Evolutionary conservation across 2,797 vertebrate species (phyloP).

Genomic region (Chloroceryle inda): DNA sequence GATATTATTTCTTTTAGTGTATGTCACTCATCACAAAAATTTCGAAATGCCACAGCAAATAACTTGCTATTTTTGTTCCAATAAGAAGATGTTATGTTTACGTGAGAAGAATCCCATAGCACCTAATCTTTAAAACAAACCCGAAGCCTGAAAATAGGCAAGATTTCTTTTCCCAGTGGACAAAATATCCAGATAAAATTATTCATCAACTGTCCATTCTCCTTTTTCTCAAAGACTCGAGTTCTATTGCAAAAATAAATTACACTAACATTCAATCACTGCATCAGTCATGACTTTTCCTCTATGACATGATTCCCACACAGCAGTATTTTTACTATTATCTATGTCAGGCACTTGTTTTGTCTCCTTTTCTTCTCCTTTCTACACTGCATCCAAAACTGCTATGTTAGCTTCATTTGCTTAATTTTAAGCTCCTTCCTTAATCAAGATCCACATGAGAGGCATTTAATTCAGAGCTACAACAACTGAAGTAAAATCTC

Average conservation of each 20-base stretch:
- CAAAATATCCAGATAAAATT: neutral
- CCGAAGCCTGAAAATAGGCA: neutral
- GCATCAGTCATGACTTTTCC: neutral
- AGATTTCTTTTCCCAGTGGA: neutral
- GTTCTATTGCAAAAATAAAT: neutral
- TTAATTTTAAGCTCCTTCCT: neutral
- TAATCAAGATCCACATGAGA: neutral
- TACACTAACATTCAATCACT: neutral
- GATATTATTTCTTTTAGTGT: slow-evolving; percentile 13
- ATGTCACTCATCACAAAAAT: slow-evolving; percentile 19
- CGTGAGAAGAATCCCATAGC: slow-evolving; percentile 3
- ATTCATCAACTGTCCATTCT: neutral
- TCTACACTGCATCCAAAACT: neutral
- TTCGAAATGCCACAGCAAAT: slow-evolving; percentile 35
- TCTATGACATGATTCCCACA: neutral
- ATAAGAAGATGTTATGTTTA: neutral
- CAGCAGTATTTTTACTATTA: neutral
- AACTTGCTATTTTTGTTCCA: slow-evolving; percentile 39
- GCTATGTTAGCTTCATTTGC: neutral
- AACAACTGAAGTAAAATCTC: neutral
- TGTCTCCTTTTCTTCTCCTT: neutral
- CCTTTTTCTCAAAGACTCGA: neutral
- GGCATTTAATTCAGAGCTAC: neutral
- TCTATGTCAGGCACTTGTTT: neutral
- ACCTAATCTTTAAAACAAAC: neutral